Evolutionary conservation across 37 sponge, comb jelly and placozoan genomes (phyloP).

Genomic region (Crambe crambe): DNA sequence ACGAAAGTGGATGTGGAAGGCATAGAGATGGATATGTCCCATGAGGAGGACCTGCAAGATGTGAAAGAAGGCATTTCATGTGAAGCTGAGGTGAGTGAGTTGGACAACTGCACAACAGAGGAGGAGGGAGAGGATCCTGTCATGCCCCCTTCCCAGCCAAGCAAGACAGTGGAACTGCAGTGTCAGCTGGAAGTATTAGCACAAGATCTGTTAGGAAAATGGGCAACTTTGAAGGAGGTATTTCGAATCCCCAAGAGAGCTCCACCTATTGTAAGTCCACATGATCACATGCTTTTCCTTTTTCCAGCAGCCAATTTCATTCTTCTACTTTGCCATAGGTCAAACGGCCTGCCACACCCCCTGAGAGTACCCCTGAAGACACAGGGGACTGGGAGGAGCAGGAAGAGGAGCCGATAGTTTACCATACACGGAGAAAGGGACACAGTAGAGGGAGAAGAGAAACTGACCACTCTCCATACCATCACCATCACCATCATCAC

Average conservation of each 20-base stretch:
- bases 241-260: constrained; percentile 86
- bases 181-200: constrained; percentile 32
- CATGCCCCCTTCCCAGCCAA: neutral
- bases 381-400: neutral
- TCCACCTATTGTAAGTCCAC: neutral
- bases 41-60: neutral
- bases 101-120: neutral
- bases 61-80: constrained; percentile 1
- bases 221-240: constrained; percentile 81
- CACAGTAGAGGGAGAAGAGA: neutral
- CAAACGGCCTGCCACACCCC: neutral
- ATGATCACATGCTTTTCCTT: neutral
- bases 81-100: constrained; percentile 45
- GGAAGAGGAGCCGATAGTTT: neutral
- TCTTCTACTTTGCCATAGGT: neutral
- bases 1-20: neutral
- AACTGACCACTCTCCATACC: neutral
- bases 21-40: neutral
- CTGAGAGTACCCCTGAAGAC: neutral
- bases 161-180: neutral
- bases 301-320: neutral
- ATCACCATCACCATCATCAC: neutral
- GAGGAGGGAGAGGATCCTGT: neutral
- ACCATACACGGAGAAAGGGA: neutral
- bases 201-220: constrained; percentile 55